Evolutionary conservation across 2,888 invertebrate genomes (phyloP).

Genomic region (Rhabditophanes sp.): DNA sequence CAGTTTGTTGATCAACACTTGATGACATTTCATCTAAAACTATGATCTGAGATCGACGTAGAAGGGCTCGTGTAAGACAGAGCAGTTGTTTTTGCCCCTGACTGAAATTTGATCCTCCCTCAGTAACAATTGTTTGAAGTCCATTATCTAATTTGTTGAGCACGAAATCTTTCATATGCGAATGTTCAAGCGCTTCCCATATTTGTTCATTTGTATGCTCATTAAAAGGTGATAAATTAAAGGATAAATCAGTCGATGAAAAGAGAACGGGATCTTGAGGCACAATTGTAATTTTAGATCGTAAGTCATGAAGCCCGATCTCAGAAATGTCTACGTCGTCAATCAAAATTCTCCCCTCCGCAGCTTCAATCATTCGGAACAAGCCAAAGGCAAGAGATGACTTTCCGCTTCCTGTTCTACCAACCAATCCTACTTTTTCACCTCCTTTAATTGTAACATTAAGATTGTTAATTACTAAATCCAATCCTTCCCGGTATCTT

Average conservation of each 20-base stretch:
- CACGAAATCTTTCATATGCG: conserved; percentile 49
- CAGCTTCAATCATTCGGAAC: conserved; percentile 70
- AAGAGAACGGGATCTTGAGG: conserved; percentile 45
- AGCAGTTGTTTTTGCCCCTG: conserved; percentile 21
- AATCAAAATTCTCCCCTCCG: conserved; percentile 62
- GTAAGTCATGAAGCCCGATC: conserved; percentile 67
- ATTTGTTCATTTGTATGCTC: conserved; percentile 19
- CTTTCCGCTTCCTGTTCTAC: conserved; percentile 52
- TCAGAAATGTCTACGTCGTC: conserved; percentile 64
- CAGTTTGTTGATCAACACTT: conserved; percentile 50
- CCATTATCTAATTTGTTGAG: too few species aligned
- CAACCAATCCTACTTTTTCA: conserved; percentile 19
- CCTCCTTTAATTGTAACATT: conserved; percentile 49
- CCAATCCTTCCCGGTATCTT: conserved; percentile 64
- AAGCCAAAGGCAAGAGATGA: conserved; percentile 71
- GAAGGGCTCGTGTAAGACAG: conserved; percentile 34
- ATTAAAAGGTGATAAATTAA: conserved; percentile 37
- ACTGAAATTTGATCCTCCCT: conserved; percentile 69
- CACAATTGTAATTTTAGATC: conserved; percentile 67
- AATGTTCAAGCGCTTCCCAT: conserved; percentile 24
- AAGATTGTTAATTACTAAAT: conserved; percentile 49
- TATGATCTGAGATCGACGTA: conserved; percentile 50
- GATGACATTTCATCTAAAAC: conserved; percentile 54
- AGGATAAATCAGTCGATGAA: conserved; percentile 31
- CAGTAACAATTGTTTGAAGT: conserved; percentile 66